Evolutionary conservation across 2,113 vertebrate species (phyloP).

Genomic region (Furnarius figulus): DNA sequence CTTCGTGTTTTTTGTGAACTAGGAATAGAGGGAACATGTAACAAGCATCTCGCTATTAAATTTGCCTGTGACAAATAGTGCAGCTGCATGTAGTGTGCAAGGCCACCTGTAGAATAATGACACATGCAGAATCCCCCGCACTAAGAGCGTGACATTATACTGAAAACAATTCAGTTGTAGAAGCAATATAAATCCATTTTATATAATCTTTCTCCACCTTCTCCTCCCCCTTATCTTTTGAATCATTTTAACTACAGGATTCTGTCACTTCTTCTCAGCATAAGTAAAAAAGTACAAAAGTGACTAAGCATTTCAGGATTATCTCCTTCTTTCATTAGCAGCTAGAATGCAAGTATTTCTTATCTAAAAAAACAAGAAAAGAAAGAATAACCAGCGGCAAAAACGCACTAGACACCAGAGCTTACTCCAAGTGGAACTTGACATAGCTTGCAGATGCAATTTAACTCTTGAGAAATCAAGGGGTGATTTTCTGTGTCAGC

Average conservation of each 20-base stretch:
- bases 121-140: background rate
- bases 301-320: conserved; percentile 4
- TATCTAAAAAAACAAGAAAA: background rate
- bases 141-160: background rate
- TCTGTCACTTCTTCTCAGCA: background rate
- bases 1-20: background rate
- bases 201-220: background rate
- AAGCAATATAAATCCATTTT: conserved; percentile 12
- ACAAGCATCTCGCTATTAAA: conserved; percentile 3
- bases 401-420: background rate
- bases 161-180: background rate
- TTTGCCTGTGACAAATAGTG: background rate
- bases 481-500: background rate
- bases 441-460: background rate
- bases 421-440: background rate
- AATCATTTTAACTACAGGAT: background rate
- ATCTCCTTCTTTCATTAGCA: background rate
- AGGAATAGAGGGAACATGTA: background rate
- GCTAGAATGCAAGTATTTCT: background rate
- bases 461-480: conserved; percentile 37
- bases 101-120: conserved; percentile 46
- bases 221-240: background rate
- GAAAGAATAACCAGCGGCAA: background rate
- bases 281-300: background rate
- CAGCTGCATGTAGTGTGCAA: conserved; percentile 28